A percentile compares a stretch with the other conserved stretches of the same genome.
phyloP scores from a whole-genome alignment of 2,888 invertebrate genomes.

The Drosophila paracracens region DNA sequence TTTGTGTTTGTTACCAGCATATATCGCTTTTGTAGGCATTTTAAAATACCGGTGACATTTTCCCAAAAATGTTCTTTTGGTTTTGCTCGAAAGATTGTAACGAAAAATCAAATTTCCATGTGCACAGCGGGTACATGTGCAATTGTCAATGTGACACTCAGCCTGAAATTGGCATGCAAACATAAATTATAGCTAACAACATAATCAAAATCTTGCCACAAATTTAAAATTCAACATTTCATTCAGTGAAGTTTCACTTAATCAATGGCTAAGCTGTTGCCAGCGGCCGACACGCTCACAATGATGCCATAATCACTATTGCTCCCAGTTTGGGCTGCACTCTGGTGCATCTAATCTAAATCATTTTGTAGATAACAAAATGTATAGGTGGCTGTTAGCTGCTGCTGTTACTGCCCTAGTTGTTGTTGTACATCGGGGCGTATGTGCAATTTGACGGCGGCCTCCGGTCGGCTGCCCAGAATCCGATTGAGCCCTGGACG shows the following conservation, averaged over 20 bases:
- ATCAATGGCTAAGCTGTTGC: conserved; percentile 22
- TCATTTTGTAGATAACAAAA: conserved; percentile 33
- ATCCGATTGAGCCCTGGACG: conserved; percentile 34
- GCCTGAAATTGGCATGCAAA: conserved; percentile 25
- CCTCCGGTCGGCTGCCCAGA: conserved; percentile 11
- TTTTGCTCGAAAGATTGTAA: conserved; percentile 1
- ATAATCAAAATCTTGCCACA: neutral
- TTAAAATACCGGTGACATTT: conserved; percentile 55
- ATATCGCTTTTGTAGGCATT: conserved; percentile 55
- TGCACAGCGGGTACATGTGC: conserved; percentile 23
- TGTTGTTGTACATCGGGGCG: conserved; percentile 16
- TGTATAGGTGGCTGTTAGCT: conserved; percentile 16
- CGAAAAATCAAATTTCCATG: conserved; percentile 66
- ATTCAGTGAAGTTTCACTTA: conserved; percentile 26
- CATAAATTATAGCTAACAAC: conserved; percentile 24
- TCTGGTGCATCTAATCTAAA: conserved; percentile 23
- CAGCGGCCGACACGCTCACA: conserved; percentile 4
- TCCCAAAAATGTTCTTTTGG: conserved; percentile 28
- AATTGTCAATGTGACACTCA: conserved; percentile 16
- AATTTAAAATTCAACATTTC: conserved; percentile 8
- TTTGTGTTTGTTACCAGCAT: conserved; percentile 30
- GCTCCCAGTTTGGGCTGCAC: neutral
- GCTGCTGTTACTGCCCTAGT: neutral
- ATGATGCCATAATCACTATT: conserved; percentile 17
- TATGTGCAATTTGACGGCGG: conserved; percentile 41